Conservation (phyloP, 2,888 invertebrate genomes). For the Dugesia japonica region DNA sequence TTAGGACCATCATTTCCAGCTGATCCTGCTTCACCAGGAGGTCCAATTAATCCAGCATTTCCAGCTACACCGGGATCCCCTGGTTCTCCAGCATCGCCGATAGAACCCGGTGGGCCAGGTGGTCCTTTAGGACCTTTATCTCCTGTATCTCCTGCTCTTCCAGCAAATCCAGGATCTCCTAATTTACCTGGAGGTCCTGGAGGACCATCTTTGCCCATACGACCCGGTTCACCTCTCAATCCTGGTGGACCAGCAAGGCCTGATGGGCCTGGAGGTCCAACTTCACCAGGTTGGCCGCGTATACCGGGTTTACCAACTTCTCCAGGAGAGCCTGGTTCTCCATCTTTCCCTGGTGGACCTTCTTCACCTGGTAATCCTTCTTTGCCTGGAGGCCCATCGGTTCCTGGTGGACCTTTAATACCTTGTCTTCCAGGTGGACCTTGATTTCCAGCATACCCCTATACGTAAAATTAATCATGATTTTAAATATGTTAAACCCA, state of each 20-base stretch:
- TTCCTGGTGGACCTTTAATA: not conserved
- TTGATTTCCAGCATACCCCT: slow-evolving; percentile 15
- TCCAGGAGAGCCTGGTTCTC: slow-evolving; percentile 39
- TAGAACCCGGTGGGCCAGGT: slow-evolving; percentile 51
- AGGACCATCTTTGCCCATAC: slow-evolving; percentile 10
- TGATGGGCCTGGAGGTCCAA: slow-evolving; percentile 41
- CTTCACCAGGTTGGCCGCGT: slow-evolving; percentile 55
- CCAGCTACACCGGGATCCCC: not conserved
- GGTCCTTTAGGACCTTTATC: slow-evolving; percentile 57
- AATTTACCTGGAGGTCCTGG: slow-evolving; percentile 34
- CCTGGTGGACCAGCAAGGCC: slow-evolving; percentile 66
- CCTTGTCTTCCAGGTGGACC: not conserved
- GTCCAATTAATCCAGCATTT: slow-evolving; percentile 8
- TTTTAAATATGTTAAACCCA: not conserved
- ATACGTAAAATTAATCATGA: not conserved
- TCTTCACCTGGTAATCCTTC: slow-evolving; percentile 32
- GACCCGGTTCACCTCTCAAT: slow-evolving; percentile 52
- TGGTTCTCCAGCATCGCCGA: not conserved
- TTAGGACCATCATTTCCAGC: slow-evolving; percentile 8
- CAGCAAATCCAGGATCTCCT: slow-evolving; percentile 50
- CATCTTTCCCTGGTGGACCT: slow-evolving; percentile 38
- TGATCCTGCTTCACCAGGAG: not conserved
- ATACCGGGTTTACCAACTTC: slow-evolving; percentile 50
- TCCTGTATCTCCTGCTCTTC: slow-evolving; percentile 59
- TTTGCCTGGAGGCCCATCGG: slow-evolving; percentile 14